These are phyloP conservation scores for Lamprologus ornatipinnis DNA, from an alignment of 2,113 vertebrate genomes.

Conservation along the genomic window DNA sequence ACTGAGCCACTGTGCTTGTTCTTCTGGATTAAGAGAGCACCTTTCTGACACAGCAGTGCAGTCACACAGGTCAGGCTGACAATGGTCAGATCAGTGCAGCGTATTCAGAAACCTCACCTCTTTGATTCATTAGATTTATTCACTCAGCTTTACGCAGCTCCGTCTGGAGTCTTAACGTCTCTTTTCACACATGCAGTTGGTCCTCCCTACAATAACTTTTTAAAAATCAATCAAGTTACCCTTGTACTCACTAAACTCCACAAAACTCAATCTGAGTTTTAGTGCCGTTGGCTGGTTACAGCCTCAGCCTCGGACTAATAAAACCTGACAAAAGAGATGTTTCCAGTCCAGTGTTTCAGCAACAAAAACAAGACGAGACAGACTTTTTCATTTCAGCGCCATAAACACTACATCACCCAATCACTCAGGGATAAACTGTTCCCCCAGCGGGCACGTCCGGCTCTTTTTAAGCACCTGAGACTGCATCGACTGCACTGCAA, in stretches of 20 bases:
- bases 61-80: rapidly evolving
- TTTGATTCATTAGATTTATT: neutral
- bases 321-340: neutral
- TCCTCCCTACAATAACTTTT: neutral
- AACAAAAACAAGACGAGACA: neutral
- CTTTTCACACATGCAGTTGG: neutral
- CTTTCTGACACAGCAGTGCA: neutral
- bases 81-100: neutral
- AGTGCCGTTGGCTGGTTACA: neutral
- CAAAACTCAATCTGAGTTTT: neutral
- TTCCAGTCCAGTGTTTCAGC: neutral
- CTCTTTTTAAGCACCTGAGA: neutral
- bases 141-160: neutral
- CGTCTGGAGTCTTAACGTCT: neutral
- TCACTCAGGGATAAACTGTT: rapidly evolving
- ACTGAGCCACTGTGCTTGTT: neutral
- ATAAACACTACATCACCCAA: neutral
- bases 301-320: neutral
- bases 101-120: neutral
- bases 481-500: rapidly evolving
- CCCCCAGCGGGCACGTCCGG: neutral
- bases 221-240: neutral
- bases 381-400: neutral
- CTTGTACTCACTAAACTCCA: rapidly evolving
- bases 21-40: neutral